Percentiles rank a stretch among this genome's conserved stretches.
Conservation (phyloP, 2,113 vertebrate genomes). For the Elgaria multicarinata region DNA sequence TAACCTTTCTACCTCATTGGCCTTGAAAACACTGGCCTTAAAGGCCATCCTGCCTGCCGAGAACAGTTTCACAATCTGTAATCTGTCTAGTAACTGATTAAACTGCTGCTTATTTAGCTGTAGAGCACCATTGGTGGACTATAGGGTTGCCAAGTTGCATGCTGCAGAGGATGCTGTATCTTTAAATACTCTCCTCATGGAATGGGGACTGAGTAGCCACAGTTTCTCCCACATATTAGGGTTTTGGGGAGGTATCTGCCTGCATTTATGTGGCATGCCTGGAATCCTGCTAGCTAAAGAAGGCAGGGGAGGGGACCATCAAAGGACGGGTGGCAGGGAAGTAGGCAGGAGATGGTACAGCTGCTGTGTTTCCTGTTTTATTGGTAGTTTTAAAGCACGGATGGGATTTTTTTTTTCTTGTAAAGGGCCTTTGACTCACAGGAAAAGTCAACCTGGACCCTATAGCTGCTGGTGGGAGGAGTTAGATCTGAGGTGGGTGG, state of each 20-base stretch:
- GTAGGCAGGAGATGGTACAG: not conserved
- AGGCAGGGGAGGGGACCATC: not conserved
- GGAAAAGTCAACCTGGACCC: too few relatives aligned
- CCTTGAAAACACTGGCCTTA: not conserved
- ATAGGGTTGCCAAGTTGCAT: not conserved
- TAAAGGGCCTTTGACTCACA: too few relatives aligned
- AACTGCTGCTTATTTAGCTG: slow-evolving; percentile 3
- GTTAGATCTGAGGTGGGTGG: too few relatives aligned
- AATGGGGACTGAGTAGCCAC: not conserved
- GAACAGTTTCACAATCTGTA: slow-evolving; percentile 3
- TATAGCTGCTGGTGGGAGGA: too few relatives aligned
- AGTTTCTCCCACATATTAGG: not conserved
- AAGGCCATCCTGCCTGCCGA: not conserved
- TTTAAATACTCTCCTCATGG: not conserved
- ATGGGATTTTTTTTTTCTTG: not conserved
- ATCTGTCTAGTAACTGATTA: slow-evolving; percentile 14
- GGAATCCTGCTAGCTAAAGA: not conserved
- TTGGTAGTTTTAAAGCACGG: not conserved
- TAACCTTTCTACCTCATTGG: not conserved
- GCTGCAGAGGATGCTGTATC: not conserved
- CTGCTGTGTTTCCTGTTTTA: not conserved
- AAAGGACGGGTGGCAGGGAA: not conserved
- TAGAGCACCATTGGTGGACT: not conserved
- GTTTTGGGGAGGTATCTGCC: too few relatives aligned
- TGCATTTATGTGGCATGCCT: not conserved